Evolutionary conservation across 2,113 vertebrate species (phyloP).

Genomic region (Cyprinodon brontotheroides): DNA sequence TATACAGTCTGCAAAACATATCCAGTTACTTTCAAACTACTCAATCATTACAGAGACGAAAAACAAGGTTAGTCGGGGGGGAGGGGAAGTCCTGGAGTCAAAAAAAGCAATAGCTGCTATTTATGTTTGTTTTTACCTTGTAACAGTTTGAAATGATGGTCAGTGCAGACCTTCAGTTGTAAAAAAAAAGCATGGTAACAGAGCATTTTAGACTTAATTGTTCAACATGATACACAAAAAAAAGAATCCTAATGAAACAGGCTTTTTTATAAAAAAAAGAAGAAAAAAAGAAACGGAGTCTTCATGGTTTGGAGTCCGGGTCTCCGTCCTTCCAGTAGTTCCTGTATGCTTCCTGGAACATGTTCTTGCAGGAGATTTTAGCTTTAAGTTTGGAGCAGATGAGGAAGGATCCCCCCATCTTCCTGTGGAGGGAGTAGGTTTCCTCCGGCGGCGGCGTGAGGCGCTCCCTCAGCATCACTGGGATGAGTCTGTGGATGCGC

Average conservation of each 20-base stretch:
- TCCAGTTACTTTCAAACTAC: conserved; percentile 18
- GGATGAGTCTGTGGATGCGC: conserved; percentile 73
- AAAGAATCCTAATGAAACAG: not conserved
- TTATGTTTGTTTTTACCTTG: not conserved
- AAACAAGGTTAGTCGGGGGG: conserved; percentile 8
- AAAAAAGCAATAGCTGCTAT: not conserved
- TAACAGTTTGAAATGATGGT: not conserved
- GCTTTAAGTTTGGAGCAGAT: conserved; percentile 95
- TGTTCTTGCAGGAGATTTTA: conserved; percentile 86
- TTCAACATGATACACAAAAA: not conserved
- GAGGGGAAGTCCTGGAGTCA: not conserved
- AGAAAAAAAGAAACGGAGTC: not conserved
- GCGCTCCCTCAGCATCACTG: conserved; percentile 82
- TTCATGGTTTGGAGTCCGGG: not conserved
- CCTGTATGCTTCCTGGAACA: conserved; percentile 88
- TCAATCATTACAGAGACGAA: conserved; percentile 2
- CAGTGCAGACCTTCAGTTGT: not conserved
- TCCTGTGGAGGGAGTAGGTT: conserved; percentile 95
- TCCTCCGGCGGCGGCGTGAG: conserved; percentile 92
- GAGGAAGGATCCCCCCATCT: conserved; percentile 97
- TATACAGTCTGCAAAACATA: conserved; percentile 5
- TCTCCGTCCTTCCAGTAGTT: conserved; percentile 79
- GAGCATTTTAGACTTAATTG: not conserved
- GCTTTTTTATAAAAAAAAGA: too few relatives aligned
- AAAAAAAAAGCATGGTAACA: not conserved